Conservation (phyloP, 2,113 vertebrate species). For the Madoqua kirkii region DNA sequence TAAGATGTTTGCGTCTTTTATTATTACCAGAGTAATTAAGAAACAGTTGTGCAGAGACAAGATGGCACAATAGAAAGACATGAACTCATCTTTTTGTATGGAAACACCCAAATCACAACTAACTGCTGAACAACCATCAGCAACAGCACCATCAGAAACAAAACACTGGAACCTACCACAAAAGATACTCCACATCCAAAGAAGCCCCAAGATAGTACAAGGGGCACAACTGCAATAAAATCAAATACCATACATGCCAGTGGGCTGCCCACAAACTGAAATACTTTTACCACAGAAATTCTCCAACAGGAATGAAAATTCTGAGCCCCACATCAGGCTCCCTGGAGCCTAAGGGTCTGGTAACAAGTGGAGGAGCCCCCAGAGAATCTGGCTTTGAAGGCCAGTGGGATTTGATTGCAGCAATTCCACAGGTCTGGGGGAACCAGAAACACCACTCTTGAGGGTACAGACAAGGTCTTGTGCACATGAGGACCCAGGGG, state of each 20-base stretch:
- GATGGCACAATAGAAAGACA: neutral
- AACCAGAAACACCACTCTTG: neutral
- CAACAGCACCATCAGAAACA: neutral
- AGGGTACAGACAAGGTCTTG: neutral
- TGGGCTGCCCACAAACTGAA: neutral
- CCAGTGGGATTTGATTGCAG: neutral
- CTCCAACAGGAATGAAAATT: neutral
- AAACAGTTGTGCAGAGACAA: neutral
- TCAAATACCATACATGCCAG: neutral
- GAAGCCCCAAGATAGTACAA: neutral
- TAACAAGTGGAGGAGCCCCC: neutral
- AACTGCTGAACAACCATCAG: neutral
- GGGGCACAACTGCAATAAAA: neutral
- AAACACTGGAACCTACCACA: neutral
- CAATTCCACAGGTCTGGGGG: neutral
- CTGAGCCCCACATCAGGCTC: neutral
- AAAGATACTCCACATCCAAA: neutral
- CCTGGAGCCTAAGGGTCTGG: neutral
- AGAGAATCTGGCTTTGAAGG: neutral
- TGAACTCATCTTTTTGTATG: neutral
- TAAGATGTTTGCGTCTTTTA: neutral
- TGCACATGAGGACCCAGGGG: neutral
- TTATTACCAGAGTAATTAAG: neutral
- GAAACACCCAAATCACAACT: neutral
- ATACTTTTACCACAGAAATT: neutral